These are phyloP conservation scores for Argya squamiceps DNA, from an alignment of 2,797 vertebrate species.

Conservation along the genomic window DNA sequence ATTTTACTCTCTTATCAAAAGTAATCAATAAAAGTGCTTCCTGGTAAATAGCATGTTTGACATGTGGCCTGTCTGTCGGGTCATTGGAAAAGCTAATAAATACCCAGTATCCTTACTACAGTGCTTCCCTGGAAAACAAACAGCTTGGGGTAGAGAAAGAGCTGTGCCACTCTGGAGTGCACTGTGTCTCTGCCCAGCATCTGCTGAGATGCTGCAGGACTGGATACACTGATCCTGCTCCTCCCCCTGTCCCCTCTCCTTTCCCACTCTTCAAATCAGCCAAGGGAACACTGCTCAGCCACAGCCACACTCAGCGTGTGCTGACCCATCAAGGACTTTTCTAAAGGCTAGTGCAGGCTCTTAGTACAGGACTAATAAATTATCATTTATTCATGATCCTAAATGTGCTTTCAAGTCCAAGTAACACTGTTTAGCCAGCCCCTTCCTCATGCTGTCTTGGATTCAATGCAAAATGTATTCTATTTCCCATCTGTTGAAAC, in stretches of 20 bases:
- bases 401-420: neutral
- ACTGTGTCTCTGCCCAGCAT: neutral
- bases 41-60: slow-evolving; percentile 36
- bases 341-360: neutral
- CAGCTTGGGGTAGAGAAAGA: neutral
- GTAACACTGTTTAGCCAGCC: neutral
- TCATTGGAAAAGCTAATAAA: neutral
- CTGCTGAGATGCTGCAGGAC: neutral
- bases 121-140: neutral
- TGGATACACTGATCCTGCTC: neutral
- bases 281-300: neutral
- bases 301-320: rapidly evolving
- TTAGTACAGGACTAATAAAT: neutral
- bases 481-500: no score
- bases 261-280: neutral
- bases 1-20: slow-evolving; percentile 45
- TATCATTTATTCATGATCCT: neutral
- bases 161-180: neutral
- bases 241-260: neutral
- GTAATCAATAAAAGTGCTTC: slow-evolving; percentile 46
- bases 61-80: neutral
- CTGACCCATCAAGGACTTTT: neutral
- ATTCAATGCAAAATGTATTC: no score
- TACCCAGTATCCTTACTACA: neutral
- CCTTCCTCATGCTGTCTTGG: neutral